These are phyloP conservation scores for Eupithecia subfuscata DNA, from an alignment of 2,888 invertebrate genomes.

Conservation along the genomic window DNA sequence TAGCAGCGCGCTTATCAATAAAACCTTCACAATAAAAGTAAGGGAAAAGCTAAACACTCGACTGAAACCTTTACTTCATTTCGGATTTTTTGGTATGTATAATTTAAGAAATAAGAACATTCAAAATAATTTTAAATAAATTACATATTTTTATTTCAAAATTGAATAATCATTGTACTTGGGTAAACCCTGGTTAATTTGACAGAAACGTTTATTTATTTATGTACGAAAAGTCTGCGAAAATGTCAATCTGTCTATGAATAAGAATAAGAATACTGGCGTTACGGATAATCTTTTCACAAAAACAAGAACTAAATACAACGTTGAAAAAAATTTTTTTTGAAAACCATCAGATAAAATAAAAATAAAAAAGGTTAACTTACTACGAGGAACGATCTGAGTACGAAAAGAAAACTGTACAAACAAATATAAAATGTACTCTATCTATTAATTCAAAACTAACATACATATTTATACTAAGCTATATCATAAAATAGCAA, in stretches of 20 bases:
- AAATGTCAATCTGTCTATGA: not conserved
- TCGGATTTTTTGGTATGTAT: not conserved
- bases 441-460: no score
- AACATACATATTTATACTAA: no score
- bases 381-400: no score
- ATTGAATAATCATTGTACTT: not conserved
- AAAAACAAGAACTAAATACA: no score
- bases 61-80: not conserved
- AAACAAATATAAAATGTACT: no score
- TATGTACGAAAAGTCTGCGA: not conserved
- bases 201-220: not conserved
- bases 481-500: no score
- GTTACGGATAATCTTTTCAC: no score
- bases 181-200: not conserved
- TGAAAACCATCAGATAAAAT: no score
- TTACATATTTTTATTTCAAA: not conserved
- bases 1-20: not conserved
- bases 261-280: no score
- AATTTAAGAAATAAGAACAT: not conserved
- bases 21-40: not conserved
- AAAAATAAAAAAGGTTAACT: no score
- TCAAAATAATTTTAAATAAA: not conserved
- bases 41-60: not conserved
- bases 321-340: no score
- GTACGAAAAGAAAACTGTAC: no score